A percentile compares a stretch with the other conserved stretches of the same genome.
These are phyloP conservation scores for Rachycentron canadum DNA, from an alignment of 2,797 vertebrate genomes.

Conservation along the genomic window DNA sequence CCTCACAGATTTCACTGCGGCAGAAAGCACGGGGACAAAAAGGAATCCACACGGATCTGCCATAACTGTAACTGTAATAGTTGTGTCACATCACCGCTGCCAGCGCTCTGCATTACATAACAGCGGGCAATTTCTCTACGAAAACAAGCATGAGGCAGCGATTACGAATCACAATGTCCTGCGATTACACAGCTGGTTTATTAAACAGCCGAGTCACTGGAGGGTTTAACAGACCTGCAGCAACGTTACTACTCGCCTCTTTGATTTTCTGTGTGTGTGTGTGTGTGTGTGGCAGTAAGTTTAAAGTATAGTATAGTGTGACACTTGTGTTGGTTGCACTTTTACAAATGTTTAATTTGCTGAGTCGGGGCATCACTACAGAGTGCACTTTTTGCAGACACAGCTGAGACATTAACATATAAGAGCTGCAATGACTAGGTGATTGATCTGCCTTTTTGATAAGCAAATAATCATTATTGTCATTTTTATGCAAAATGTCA, in stretches of 20 bases:
- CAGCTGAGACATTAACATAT: slow-evolving; percentile 36
- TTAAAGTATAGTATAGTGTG: not conserved
- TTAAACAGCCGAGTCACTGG: slow-evolving; percentile 54
- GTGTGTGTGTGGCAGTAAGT: not conserved
- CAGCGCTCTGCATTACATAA: slow-evolving; percentile 63
- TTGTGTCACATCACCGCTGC: slow-evolving; percentile 51
- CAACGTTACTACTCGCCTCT: not conserved
- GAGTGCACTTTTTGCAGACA: slow-evolving; percentile 33
- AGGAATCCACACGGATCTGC: slow-evolving; percentile 39
- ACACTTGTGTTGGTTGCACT: slow-evolving; percentile 21
- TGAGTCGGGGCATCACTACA: slow-evolving; percentile 38
- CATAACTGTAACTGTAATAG: slow-evolving; percentile 54
- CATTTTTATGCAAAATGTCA: not conserved
- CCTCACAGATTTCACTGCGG: slow-evolving; percentile 65
- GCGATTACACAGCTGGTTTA: slow-evolving; percentile 47
- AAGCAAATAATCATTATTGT: not conserved
- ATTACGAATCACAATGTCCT: slow-evolving; percentile 55
- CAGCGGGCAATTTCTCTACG: slow-evolving; percentile 42
- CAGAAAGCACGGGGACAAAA: slow-evolving; percentile 38
- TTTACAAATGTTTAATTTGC: slow-evolving; percentile 42
- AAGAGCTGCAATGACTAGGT: not conserved
- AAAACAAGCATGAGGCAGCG: slow-evolving; percentile 66
- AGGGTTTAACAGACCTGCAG: slow-evolving; percentile 29
- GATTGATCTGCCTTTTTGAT: not conserved
- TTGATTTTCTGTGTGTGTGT: slow-evolving; percentile 7